These are phyloP conservation scores for Pluvianellus socialis DNA, from an alignment of 2,113 vertebrate genomes.

Conservation along the genomic window DNA sequence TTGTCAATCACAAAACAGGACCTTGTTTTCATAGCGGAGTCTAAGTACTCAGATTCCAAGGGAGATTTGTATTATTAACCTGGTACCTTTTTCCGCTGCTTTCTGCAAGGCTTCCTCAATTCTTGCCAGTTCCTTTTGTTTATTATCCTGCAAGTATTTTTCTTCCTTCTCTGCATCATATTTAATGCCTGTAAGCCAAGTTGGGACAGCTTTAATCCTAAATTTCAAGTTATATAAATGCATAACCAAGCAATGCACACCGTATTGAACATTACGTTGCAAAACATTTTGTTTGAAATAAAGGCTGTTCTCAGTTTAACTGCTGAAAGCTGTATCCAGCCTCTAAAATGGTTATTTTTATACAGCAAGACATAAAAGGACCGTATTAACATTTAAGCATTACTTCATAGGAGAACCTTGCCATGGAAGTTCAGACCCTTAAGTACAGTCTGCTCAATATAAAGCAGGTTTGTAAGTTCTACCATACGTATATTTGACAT, in stretches of 20 bases:
- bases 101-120: constrained; percentile 92
- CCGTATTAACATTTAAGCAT: not conserved
- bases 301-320: not conserved
- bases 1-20: not conserved
- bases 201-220: not conserved
- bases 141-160: constrained; percentile 87
- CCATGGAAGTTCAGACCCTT: fast-evolving
- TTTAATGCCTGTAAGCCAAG: constrained; percentile 81
- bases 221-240: not conserved
- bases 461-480: not conserved
- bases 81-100: constrained; percentile 86
- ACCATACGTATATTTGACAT: not conserved
- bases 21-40: not conserved
- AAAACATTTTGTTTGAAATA: not conserved
- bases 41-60: not conserved
- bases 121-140: constrained; percentile 89
- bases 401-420: not conserved
- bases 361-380: not conserved
- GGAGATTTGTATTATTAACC: not conserved
- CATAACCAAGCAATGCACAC: not conserved
- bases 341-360: not conserved
- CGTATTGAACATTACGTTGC: not conserved
- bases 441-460: not conserved
- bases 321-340: not conserved
- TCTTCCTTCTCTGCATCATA: constrained; percentile 95